Conservation (phyloP, 2,888 invertebrate species). For the Vesta saturnalis region DNA sequence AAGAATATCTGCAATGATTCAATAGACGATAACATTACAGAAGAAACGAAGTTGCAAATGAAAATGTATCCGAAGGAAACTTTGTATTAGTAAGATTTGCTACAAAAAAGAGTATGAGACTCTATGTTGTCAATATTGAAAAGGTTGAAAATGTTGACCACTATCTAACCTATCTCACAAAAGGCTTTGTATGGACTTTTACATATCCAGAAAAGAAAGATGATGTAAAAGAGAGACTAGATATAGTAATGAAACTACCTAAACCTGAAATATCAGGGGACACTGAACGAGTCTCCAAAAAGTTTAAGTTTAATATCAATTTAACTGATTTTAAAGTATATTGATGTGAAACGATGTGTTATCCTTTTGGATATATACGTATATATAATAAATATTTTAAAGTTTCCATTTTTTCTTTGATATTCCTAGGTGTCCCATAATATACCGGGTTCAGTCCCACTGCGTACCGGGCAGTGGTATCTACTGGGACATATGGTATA, state of each 20-base stretch:
- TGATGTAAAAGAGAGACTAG: no score
- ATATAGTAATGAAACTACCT: no score
- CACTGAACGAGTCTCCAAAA: no score
- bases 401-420: neutral
- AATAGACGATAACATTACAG: conserved; percentile 7
- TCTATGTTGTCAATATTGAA: neutral
- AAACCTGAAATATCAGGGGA: no score
- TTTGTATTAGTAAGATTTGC: neutral
- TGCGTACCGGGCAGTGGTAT: neutral
- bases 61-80: neutral
- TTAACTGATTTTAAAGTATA: conserved; percentile 10
- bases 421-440: neutral
- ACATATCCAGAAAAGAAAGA: no score
- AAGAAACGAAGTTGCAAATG: neutral
- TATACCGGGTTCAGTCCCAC: no score
- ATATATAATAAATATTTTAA: conserved; percentile 2
- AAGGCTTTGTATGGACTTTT: neutral
- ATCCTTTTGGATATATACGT: neutral
- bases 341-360: conserved; percentile 1
- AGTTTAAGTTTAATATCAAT: no score
- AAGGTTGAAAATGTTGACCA: conserved; percentile 8
- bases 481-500: neutral
- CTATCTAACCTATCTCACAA: conserved; percentile 13
- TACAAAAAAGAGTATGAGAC: neutral
- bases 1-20: conserved; percentile 19